Conservation (phyloP, 1,140 invertebrate species). For the Diploscapter pachys region DNA sequence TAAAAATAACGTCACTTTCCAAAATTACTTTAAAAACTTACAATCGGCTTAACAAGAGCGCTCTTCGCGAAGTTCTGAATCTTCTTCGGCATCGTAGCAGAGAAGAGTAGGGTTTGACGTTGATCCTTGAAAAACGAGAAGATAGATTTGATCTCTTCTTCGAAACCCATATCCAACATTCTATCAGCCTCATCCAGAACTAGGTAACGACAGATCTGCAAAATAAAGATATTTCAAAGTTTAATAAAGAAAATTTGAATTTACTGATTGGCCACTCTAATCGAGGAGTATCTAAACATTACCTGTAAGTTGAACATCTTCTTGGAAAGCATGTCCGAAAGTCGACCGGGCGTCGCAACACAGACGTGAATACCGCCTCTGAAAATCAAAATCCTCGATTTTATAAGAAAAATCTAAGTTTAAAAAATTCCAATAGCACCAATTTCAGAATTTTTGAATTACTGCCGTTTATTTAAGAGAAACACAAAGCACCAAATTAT, state of each 20-base stretch:
- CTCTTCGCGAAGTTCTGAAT: conserved; percentile 97
- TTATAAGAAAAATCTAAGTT: background rate
- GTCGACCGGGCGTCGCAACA: conserved; percentile 92
- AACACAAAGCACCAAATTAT: too few species aligned
- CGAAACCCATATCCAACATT: conserved; percentile 99
- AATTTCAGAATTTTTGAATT: background rate
- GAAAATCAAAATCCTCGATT: conserved; percentile 37
- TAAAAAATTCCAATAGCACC: too few species aligned
- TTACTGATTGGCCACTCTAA: background rate
- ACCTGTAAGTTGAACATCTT: conserved; percentile 69
- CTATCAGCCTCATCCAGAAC: conserved; percentile 98
- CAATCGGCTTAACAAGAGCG: conserved; percentile 87
- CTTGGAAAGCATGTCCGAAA: conserved; percentile 98
- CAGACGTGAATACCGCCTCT: conserved; percentile 88
- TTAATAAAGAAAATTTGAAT: background rate
- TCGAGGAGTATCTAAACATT: background rate
- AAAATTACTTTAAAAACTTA: background rate
- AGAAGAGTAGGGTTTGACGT: conserved; percentile 92
- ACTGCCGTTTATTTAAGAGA: background rate
- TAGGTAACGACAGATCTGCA: conserved; percentile 69
- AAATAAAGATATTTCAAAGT: background rate
- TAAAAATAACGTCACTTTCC: background rate
- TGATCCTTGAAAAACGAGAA: conserved; percentile 98
- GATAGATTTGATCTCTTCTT: conserved; percentile 96
- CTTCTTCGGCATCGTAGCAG: conserved; percentile 99